phyloP scores from a whole-genome alignment of 2,888 invertebrate genomes.

The Strigamia maritima region DNA sequence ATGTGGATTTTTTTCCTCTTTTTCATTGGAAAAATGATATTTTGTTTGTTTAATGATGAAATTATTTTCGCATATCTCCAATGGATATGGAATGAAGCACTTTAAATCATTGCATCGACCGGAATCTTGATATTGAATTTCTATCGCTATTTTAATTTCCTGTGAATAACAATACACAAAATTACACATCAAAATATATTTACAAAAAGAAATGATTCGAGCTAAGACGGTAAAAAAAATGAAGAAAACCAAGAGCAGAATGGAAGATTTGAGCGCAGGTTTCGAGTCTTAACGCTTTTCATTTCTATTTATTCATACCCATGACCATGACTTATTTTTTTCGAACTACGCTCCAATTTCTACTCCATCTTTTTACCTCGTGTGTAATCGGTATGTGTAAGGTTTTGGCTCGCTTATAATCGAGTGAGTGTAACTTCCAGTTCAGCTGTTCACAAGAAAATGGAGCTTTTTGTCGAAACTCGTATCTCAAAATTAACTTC shows the following conservation, averaged over 20 bases:
- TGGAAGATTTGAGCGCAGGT: not conserved
- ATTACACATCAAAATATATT: not conserved
- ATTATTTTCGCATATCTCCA: not conserved
- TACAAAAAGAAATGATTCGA: not conserved
- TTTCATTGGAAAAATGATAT: too few relatives aligned
- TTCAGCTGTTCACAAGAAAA: slow-evolving; percentile 27
- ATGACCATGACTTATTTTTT: slow-evolving; percentile 34
- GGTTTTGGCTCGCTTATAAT: not conserved
- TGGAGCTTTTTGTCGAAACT: slow-evolving; percentile 20
- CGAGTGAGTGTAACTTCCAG: slow-evolving; percentile 4
- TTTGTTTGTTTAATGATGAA: too few relatives aligned
- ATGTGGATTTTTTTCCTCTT: not conserved
- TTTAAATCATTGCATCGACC: not conserved
- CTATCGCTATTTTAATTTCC: slow-evolving; percentile 15
- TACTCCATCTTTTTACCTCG: not conserved
- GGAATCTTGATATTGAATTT: slow-evolving; percentile 3
- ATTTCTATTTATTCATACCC: slow-evolving; percentile 28
- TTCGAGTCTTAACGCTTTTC: not conserved
- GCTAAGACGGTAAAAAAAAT: not conserved
- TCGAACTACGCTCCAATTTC: not conserved
- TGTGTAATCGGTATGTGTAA: not conserved
- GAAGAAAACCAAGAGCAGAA: not conserved
- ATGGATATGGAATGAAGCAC: not conserved
- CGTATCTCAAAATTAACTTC: slow-evolving; percentile 27
- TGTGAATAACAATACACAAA: slow-evolving; percentile 1